Conservation (phyloP, 1,140 invertebrate species). For the Drosophila bifasciata region DNA sequence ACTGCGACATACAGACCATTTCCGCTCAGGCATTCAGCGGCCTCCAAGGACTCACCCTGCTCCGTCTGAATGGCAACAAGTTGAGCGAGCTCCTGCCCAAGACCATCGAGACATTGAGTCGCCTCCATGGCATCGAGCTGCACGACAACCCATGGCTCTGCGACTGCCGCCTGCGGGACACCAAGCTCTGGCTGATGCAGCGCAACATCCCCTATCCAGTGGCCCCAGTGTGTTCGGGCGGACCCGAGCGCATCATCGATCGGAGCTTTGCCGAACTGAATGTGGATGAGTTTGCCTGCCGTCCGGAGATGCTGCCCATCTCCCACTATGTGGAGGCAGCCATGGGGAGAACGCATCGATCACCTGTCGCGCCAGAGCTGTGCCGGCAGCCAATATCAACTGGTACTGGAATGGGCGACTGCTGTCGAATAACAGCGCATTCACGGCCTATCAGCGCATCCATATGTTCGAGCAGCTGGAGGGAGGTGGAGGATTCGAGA, state of each 20-base stretch:
- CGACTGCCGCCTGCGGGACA: conserved; percentile 92
- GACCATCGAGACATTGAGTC: conserved; percentile 89
- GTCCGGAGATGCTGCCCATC: conserved; percentile 91
- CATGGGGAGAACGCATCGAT: conserved; percentile 94
- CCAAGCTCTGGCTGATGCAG: conserved; percentile 93
- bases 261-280: conserved; percentile 90
- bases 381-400: conserved; percentile 92
- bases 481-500: conserved; percentile 85
- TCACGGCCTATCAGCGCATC: conserved; percentile 92
- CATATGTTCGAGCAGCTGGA: conserved; percentile 91
- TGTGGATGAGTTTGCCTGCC: conserved; percentile 94
- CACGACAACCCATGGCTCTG: conserved; percentile 97
- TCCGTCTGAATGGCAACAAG: conserved; percentile 93
- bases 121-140: conserved; percentile 92
- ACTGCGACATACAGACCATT: conserved; percentile 91
- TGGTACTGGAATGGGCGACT: conserved; percentile 95
- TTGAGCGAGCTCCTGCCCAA: conserved; percentile 89
- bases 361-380: conserved; percentile 90
- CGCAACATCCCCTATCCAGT: conserved; percentile 92
- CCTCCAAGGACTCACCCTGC: conserved; percentile 90
- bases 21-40: conserved; percentile 90
- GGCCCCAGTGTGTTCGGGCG: conserved; percentile 89
- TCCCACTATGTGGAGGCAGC: conserved; percentile 90
- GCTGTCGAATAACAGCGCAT: conserved; percentile 91
- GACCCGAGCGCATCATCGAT: conserved; percentile 88